Evolutionary conservation across 1,140 invertebrate genomes (phyloP).

Genomic region (Phocides pigmalion): DNA sequence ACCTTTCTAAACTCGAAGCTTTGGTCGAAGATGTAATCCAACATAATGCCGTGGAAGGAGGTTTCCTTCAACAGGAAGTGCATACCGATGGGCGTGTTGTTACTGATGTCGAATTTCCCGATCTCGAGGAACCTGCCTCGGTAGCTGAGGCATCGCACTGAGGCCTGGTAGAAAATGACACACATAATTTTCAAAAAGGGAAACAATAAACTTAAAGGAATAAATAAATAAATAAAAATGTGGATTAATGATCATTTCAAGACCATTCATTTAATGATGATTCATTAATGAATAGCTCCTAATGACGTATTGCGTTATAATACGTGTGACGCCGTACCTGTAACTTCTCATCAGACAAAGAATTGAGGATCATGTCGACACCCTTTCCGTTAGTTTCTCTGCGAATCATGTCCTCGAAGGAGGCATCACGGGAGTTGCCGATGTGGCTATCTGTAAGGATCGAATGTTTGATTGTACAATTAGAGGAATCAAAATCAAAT

Average conservation of each 20-base stretch:
- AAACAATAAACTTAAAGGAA: background rate
- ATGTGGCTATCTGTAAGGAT: conserved; percentile 82
- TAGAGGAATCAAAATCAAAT: background rate
- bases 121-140: conserved; percentile 91
- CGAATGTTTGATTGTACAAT: too few relatives aligned
- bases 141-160: conserved; percentile 90
- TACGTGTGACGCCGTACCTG: too few relatives aligned
- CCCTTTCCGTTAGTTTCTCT: conserved; percentile 85
- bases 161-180: conserved; percentile 76
- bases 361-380: conserved; percentile 88
- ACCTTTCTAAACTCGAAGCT: conserved; percentile 68
- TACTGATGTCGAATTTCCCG: conserved; percentile 89
- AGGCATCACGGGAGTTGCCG: conserved; percentile 86
- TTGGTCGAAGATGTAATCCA: conserved; percentile 88
- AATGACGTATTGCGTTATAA: too few relatives aligned
- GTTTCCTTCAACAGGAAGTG: conserved; percentile 92
- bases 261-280: too few relatives aligned
- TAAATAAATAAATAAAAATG: too few relatives aligned
- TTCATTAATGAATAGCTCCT: too few relatives aligned
- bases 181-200: background rate
- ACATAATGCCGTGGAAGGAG: conserved; percentile 94
- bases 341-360: conserved; percentile 87
- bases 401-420: conserved; percentile 86
- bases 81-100: conserved; percentile 88
- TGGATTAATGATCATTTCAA: too few relatives aligned